Conservation (phyloP, 2,888 invertebrate species). For the Stegophylla sp. region DNA sequence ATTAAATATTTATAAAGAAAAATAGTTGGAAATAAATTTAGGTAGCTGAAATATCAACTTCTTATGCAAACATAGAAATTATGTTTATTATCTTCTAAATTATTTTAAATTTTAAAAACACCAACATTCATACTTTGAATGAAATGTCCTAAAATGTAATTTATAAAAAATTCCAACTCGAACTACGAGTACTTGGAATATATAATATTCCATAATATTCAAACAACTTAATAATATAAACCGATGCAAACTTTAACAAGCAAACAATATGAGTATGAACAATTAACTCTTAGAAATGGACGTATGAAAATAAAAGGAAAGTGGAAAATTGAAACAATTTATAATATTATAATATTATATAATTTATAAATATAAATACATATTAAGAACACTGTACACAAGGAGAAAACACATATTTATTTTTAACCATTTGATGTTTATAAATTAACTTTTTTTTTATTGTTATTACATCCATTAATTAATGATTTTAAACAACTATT, state of each 20-base stretch:
- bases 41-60: not conserved
- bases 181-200: not conserved
- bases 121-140: too few species aligned
- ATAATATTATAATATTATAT: too few species aligned
- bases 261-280: not conserved
- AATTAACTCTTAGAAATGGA: not conserved
- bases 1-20: conserved; percentile 26
- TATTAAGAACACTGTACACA: too few species aligned
- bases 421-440: too few species aligned
- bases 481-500: not conserved
- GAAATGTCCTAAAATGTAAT: not conserved
- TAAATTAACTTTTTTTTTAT: conserved; percentile 1
- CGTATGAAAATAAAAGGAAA: not conserved
- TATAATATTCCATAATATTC: too few species aligned
- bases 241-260: not conserved
- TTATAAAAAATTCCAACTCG: not conserved
- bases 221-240: not conserved
- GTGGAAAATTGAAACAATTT: not conserved
- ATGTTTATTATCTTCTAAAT: too few species aligned
- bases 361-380: too few species aligned
- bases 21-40: conserved; percentile 19
- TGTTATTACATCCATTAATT: conserved; percentile 1
- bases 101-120: too few species aligned
- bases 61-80: not conserved
- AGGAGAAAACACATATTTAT: too few species aligned